Evolutionary conservation across 2,888 invertebrate species (phyloP).

Genomic region (Cheilosia urbana): DNA sequence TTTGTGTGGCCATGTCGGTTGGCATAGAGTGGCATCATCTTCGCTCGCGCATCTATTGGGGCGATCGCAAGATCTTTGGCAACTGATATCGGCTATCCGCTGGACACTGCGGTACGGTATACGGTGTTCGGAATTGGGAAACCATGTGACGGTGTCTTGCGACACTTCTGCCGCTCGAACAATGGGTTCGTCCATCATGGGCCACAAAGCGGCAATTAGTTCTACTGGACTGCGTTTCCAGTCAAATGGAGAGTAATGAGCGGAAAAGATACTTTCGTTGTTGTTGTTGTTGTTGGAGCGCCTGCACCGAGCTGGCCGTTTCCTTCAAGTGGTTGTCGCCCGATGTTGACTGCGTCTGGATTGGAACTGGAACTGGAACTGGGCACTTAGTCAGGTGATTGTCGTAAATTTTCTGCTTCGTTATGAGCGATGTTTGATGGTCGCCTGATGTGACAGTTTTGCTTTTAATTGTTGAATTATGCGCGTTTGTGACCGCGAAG

Average conservation of each 20-base stretch:
- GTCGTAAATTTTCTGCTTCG: conserved; percentile 78
- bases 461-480: conserved; percentile 73
- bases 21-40: conserved; percentile 57
- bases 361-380: neutral
- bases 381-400: conserved; percentile 53
- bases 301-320: neutral
- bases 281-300: conserved; percentile 11
- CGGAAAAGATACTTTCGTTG: conserved; percentile 74
- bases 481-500: conserved; percentile 57
- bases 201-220: conserved; percentile 75
- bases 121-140: conserved; percentile 71
- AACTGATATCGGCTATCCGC: conserved; percentile 53
- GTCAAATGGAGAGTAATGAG: conserved; percentile 75
- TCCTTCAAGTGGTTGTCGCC: conserved; percentile 26
- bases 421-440: conserved; percentile 75
- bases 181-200: conserved; percentile 74
- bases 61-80: conserved; percentile 72
- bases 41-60: conserved; percentile 62
- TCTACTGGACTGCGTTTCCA: conserved; percentile 71
- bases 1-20: conserved; percentile 19
- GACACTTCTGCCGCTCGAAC: conserved; percentile 65
- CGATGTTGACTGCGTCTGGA: neutral
- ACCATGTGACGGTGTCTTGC: conserved; percentile 73
- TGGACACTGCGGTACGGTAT: conserved; percentile 38
- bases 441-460: conserved; percentile 72